Percentiles rank a stretch among this genome's conserved stretches.
Evolutionary conservation across 1,140 invertebrate species (phyloP).

Genomic region (Papilio dardanus): DNA sequence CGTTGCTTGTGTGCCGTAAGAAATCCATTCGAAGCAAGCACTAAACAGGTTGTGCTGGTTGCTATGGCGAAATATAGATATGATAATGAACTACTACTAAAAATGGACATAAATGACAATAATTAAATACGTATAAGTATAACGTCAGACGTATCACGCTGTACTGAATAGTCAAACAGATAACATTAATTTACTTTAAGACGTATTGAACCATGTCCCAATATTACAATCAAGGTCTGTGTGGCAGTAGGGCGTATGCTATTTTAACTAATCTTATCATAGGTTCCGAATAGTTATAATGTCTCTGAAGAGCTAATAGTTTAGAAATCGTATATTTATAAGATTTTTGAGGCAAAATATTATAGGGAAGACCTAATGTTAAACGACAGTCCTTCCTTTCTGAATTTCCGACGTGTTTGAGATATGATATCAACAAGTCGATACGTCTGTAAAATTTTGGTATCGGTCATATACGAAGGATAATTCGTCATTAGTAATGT

Average conservation of each 20-base stretch:
- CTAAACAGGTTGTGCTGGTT: conserved; percentile 2
- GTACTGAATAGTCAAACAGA: neutral
- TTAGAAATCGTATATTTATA: neutral
- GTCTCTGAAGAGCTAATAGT: neutral
- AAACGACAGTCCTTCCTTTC: neutral
- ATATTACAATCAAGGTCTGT: neutral
- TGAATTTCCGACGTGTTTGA: neutral
- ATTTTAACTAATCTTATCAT: neutral
- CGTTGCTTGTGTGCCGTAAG: neutral
- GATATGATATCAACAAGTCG: neutral
- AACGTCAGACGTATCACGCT: neutral
- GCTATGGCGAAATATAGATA: conserved; percentile 7
- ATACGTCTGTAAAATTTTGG: neutral
- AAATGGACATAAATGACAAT: neutral
- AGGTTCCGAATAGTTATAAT: neutral
- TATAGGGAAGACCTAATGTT: conserved; percentile 6
- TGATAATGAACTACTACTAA: neutral
- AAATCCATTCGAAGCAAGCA: conserved; percentile 11
- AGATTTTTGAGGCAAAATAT: neutral
- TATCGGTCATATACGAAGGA: neutral
- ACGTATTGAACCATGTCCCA: neutral
- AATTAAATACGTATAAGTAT: neutral
- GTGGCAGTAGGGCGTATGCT: neutral
- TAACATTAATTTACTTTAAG: neutral
- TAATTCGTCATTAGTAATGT: neutral